Evolutionary conservation across 2,797 vertebrate genomes (phyloP).

Genomic region (Sternotherus odoratus): DNA sequence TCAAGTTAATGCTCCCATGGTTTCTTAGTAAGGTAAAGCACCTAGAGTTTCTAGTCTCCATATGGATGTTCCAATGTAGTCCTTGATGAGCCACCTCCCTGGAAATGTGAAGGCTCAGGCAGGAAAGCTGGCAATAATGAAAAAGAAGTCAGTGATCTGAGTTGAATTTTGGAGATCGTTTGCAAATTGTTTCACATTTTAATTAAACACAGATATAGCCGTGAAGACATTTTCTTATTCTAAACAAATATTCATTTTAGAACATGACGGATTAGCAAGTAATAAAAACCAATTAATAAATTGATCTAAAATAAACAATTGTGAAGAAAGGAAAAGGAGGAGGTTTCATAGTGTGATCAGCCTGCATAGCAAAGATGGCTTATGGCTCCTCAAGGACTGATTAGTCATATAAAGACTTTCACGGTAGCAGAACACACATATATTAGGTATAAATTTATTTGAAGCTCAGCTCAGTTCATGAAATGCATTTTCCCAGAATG

Average conservation of each 20-base stretch:
- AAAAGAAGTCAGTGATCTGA: not conserved
- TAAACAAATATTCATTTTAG: not conserved
- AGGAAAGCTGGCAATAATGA: not conserved
- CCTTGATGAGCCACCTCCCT: not conserved
- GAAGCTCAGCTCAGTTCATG: constrained; percentile 26
- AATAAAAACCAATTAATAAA: not conserved
- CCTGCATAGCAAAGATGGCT: not conserved
- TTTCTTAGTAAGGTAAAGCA: not conserved
- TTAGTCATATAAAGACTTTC: constrained; percentile 31
- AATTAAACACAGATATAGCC: not conserved
- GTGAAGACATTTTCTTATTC: not conserved
- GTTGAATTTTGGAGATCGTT: not conserved
- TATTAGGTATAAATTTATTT: constrained; percentile 32
- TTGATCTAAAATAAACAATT: constrained; percentile 2
- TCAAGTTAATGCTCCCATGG: not conserved
- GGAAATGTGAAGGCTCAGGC: not conserved
- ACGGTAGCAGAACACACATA: not conserved
- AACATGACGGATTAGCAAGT: constrained; percentile 10
- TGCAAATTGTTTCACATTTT: not conserved
- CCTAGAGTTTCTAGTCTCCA: not conserved
- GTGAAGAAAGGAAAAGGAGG: not conserved
- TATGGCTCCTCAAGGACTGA: not conserved
- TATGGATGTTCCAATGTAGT: not conserved
- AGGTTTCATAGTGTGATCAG: not conserved
- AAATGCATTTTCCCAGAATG: not conserved